Base-by-base conservation (phyloP, 2,113 vertebrate species). In the Macquaria ambigua region DNA sequence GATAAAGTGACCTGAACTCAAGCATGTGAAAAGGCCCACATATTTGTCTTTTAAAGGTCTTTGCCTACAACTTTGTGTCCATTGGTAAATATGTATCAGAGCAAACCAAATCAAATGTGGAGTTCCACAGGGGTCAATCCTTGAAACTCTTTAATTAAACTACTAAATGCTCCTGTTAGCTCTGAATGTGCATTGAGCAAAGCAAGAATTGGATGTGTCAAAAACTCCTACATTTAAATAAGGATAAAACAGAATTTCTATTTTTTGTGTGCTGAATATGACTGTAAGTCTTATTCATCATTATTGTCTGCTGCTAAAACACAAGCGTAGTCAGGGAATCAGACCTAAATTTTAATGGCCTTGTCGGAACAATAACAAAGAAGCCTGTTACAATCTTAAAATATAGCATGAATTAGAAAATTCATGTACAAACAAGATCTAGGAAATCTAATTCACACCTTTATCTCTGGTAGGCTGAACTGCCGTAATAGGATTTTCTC, bases 401-500 rank as follows among this genome's bases (percentile, higher is more conserved):
- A 39, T 55, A 50, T 8, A 78, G 14, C 41, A 61, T 50, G 15
- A 50, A 50, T 25, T 8, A 43, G 5, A 25, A 6, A 43, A 31
- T 63, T 46, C 8, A 28, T 1, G 0, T 31, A 31, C 28, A 31
- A 69, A 68, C 31, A 61, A 75, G 16, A 61, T 69, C 31, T 28
- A 25, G 53, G 23, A 31, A 66, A 70, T 8, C 20, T 73, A 63
- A 56, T 73, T 59, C 59, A 34, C 1, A 0, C 15, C 37, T 73
- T 64, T 31, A 73, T 71, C 21, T 82, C 79, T 58, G 25, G n/a
- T 16, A 34, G n/a, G 34, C 20, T 28, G 11, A 31, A 63, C 15
- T 48, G 16, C 34, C 34, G 46, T 77, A 76, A 71, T 71, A 58
- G 67, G 81, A 71, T 83, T 83, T 77, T 63, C 58, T 71, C n/a